These are phyloP conservation scores for Corvus moneduloides DNA, from an alignment of 2,113 vertebrate species.

Conservation along the genomic window DNA sequence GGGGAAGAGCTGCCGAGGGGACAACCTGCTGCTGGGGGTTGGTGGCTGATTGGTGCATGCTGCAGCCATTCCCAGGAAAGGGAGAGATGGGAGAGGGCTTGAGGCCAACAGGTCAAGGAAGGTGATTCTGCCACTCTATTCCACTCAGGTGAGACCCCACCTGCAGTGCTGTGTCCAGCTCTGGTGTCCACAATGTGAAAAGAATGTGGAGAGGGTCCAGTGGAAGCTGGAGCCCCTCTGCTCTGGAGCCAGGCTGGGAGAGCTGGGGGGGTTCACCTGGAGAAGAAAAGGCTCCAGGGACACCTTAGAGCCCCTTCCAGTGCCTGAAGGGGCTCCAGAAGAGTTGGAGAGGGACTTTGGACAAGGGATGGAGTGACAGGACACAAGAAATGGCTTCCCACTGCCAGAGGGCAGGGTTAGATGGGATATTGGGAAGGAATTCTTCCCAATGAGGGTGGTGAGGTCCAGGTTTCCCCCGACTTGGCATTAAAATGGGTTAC, in stretches of 20 bases:
- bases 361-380: not conserved
- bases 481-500: not conserved
- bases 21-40: not conserved
- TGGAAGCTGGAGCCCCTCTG: not conserved
- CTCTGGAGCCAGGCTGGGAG: not conserved
- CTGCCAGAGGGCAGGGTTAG: not conserved
- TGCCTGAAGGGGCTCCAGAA: not conserved
- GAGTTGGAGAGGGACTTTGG: not conserved
- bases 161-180: not conserved
- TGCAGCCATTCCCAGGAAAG: not conserved
- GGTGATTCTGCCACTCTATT: not conserved
- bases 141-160: not conserved
- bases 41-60: not conserved
- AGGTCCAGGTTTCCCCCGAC: not conserved
- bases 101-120: not conserved
- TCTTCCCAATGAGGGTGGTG: not conserved
- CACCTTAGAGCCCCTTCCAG: not conserved
- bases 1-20: accelerated
- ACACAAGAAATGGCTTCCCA: not conserved
- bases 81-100: not conserved
- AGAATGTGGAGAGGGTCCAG: not conserved
- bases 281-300: not conserved
- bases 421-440: not conserved
- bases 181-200: not conserved
- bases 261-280: not conserved